Conservation (phyloP, 2,888 invertebrate genomes). For the Lydus trimaculatus region DNA sequence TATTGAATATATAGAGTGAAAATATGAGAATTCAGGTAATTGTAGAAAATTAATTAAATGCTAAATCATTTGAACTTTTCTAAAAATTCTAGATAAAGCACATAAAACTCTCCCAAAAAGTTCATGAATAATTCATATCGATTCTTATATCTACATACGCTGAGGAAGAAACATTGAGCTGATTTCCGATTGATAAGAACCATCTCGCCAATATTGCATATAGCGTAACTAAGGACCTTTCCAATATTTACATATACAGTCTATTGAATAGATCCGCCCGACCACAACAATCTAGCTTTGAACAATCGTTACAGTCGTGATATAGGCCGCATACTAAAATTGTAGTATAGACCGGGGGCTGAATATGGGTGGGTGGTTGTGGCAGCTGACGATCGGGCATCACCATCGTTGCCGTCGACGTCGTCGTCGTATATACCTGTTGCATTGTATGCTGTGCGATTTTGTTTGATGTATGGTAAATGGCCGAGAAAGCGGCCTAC, state of each 20-base stretch:
- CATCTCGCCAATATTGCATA: conserved; percentile 1
- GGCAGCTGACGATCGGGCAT: conserved; percentile 4
- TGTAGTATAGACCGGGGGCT: not conserved
- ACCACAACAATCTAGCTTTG: conserved; percentile 37
- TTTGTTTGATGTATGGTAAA: conserved; percentile 7
- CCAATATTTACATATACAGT: conserved; percentile 39
- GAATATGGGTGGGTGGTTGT: not conserved
- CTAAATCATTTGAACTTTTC: not conserved
- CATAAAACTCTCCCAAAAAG: not conserved
- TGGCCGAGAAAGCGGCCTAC: not conserved
- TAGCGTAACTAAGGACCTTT: not conserved
- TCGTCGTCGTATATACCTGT: conserved; percentile 8
- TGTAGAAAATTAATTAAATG: not conserved
- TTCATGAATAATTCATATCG: not conserved
- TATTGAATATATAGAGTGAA: not conserved
- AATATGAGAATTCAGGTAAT: not conserved
- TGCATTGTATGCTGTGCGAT: conserved; percentile 4
- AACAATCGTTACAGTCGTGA: conserved; percentile 38
- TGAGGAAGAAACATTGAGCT: not conserved
- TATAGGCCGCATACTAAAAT: conserved; percentile 31
- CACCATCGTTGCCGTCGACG: not conserved
- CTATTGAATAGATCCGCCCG: conserved; percentile 37
- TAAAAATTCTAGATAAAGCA: not conserved
- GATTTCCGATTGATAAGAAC: conserved; percentile 12
- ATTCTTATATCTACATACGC: not conserved